A percentile compares a stretch with the other conserved stretches of the same genome.
These are phyloP conservation scores for Gallinago jamesoni DNA, from an alignment of 2,113 vertebrate genomes.

Conservation along the genomic window DNA sequence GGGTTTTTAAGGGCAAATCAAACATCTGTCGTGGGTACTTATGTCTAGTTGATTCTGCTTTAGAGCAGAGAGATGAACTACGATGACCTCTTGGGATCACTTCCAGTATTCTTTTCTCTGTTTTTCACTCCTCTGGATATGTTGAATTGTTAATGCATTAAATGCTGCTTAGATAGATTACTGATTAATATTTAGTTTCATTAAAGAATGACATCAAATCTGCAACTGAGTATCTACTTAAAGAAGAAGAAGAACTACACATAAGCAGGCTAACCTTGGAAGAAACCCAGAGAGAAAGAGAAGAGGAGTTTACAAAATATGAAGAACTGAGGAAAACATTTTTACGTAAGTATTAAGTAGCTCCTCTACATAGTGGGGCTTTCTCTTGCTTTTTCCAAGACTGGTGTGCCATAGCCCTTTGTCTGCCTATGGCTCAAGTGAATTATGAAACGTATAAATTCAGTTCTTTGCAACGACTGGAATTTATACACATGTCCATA, in stretches of 20 bases:
- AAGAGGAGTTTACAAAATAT: neutral
- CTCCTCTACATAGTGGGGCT: neutral
- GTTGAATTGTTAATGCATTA: neutral
- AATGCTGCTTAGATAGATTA: neutral
- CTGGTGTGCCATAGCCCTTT: neutral
- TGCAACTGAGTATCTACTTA: neutral
- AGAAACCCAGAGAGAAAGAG: neutral
- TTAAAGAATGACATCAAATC: constrained; percentile 1
- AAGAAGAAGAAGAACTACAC: constrained; percentile 43
- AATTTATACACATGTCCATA: neutral
- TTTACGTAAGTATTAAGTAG: constrained; percentile 13
- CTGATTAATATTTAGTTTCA: neutral
- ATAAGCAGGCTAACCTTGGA: constrained; percentile 33
- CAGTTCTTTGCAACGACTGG: neutral
- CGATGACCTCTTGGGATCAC: constrained; percentile 9
- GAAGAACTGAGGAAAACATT: neutral
- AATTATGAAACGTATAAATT: neutral
- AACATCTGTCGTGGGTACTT: constrained; percentile 42
- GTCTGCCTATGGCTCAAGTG: neutral
- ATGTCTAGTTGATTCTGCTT: constrained; percentile 8
- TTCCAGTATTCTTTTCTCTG: neutral
- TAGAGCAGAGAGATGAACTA: neutral
- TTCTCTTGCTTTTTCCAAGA: neutral
- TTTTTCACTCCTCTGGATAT: neutral
- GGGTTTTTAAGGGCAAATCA: constrained; percentile 41